These are phyloP conservation scores for Eupithecia subfuscata DNA, from an alignment of 2,888 invertebrate species.

Conservation along the genomic window DNA sequence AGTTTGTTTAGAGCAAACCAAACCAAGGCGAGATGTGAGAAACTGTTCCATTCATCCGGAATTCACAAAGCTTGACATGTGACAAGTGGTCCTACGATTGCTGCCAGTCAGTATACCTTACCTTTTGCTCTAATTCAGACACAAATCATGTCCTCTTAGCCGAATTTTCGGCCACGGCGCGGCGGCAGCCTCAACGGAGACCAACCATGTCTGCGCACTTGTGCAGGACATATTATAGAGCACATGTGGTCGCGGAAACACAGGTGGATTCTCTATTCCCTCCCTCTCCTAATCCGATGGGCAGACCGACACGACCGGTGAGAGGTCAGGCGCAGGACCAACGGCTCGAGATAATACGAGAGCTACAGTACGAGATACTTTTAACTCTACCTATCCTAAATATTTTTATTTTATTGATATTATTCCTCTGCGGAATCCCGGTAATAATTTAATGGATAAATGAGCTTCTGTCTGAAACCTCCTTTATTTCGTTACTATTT, in stretches of 20 bases:
- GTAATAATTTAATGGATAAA: not conserved
- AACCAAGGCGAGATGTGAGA: slow-evolving; percentile 26
- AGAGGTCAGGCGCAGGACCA: no score
- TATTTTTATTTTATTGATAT: not conserved
- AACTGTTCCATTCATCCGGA: slow-evolving; percentile 34
- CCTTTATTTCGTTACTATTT: not conserved
- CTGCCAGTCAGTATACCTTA: slow-evolving; percentile 10
- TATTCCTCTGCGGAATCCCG: not conserved
- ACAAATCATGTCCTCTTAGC: not conserved
- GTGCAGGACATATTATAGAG: no score
- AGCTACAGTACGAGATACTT: not conserved
- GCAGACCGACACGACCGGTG: no score
- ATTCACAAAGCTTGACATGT: slow-evolving; percentile 37
- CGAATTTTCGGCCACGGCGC: no score
- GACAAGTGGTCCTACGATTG: slow-evolving; percentile 33
- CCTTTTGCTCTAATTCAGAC: slow-evolving; percentile 2
- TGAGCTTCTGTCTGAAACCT: not conserved
- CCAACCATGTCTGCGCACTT: no score
- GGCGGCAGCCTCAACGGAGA: no score
- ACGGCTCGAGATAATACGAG: not conserved
- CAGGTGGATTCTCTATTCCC: no score
- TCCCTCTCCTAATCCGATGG: no score
- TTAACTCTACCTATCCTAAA: not conserved
- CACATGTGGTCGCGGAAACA: no score
- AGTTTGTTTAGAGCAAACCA: slow-evolving; percentile 13